Conservation (phyloP, 2,888 invertebrate species). For the Quadroppia sp. region DNA sequence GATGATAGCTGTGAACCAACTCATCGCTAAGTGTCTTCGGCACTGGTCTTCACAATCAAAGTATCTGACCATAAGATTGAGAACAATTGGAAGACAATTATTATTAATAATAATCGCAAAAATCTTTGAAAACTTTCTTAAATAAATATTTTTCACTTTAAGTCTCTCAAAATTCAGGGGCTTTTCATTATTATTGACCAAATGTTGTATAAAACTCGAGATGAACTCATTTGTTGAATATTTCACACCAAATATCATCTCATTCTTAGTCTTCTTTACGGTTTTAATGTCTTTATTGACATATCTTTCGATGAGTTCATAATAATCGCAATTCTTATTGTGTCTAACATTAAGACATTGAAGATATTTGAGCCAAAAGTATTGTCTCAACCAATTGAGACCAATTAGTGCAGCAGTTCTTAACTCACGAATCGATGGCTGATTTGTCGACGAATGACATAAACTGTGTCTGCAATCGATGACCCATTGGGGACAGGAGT, state of each 20-base stretch:
- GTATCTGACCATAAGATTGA: neutral
- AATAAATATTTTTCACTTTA: constrained; percentile 10
- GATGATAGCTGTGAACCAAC: constrained; percentile 11
- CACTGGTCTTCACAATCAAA: constrained; percentile 1
- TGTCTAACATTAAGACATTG: neutral
- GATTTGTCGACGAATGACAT: neutral
- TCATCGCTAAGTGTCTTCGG: constrained; percentile 5
- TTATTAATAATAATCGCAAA: neutral
- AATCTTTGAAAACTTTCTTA: neutral
- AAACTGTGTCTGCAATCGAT: constrained; percentile 21
- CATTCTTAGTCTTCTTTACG: neutral
- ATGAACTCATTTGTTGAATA: neutral
- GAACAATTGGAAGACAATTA: neutral
- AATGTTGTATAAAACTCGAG: neutral
- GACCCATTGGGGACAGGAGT: constrained; percentile 33
- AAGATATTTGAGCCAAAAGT: constrained; percentile 11
- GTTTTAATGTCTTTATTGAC: neutral
- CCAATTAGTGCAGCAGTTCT: constrained; percentile 11
- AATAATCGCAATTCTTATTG: constrained; percentile 15
- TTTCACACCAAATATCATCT: neutral
- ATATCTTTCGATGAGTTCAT: neutral
- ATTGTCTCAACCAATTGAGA: constrained; percentile 24
- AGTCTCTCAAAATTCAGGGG: neutral
- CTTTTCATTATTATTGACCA: neutral
- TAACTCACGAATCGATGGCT: constrained; percentile 1